phyloP scores from a whole-genome alignment of 2,797 vertebrate genomes.

The Syngnathus acus region DNA sequence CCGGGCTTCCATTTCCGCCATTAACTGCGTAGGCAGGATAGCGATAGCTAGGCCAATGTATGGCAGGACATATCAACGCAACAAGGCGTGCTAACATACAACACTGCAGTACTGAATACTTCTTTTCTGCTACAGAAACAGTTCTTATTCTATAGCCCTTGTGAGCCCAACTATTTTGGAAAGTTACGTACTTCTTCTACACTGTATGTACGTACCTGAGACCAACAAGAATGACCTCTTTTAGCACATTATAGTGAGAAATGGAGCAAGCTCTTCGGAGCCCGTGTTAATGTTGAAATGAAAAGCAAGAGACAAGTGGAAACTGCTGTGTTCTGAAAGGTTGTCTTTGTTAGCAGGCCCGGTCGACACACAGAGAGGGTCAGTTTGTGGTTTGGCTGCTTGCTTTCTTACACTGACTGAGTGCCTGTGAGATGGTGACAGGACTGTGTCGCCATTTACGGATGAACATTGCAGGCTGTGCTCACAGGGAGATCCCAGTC shows the following conservation, averaged over 20 bases:
- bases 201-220: conserved; percentile 15
- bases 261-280: conserved; percentile 21
- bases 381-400: conserved; percentile 61
- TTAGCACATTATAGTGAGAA: conserved; percentile 31
- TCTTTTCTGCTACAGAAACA: background rate
- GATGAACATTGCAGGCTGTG: conserved; percentile 42
- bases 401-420: conserved; percentile 59
- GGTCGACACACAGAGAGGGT: conserved; percentile 61
- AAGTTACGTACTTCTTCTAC: background rate
- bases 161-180: background rate
- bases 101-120: background rate
- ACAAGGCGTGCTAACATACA: background rate
- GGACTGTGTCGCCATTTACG: conserved; percentile 41
- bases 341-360: conserved; percentile 65
- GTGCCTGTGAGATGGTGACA: conserved; percentile 54
- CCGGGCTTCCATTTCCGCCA: background rate
- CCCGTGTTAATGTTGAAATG: conserved; percentile 39
- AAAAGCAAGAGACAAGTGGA: conserved; percentile 43
- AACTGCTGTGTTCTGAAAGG: conserved; percentile 58
- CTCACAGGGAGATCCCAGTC: conserved; percentile 43
- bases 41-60: too few relatives aligned
- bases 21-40: background rate
- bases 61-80: background rate
- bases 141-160: background rate
- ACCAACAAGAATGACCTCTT: conserved; percentile 50